A percentile compares a stretch with the other conserved stretches of the same genome.
These are phyloP conservation scores for Notamacropus eugenii DNA, from an alignment of 2,797 vertebrate species.

Conservation along the genomic window DNA sequence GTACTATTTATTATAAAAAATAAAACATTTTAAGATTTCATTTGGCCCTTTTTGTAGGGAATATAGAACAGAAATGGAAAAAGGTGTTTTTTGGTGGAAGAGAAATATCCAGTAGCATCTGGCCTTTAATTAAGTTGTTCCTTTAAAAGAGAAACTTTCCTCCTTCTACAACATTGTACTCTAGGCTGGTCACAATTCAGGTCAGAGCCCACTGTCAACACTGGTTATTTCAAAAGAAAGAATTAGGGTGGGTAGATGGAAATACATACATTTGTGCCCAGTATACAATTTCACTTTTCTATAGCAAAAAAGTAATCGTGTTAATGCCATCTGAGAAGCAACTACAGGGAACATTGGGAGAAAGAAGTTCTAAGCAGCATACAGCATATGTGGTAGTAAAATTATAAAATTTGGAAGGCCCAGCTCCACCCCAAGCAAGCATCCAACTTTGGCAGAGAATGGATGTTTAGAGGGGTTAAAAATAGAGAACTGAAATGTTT, in stretches of 20 bases:
- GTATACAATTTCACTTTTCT: constrained; percentile 25
- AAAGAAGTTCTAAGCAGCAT: background rate
- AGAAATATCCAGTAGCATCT: background rate
- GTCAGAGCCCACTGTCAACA: constrained; percentile 3
- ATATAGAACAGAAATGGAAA: background rate
- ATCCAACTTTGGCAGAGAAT: constrained; percentile 22
- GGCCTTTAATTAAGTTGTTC: background rate
- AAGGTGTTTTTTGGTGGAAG: background rate
- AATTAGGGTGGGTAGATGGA: background rate
- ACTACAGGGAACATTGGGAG: background rate
- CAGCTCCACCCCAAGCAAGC: constrained; percentile 39
- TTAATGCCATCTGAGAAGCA: background rate
- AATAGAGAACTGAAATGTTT: constrained; percentile 53
- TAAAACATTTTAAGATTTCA: background rate
- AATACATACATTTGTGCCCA: background rate
- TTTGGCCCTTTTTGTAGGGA: background rate
- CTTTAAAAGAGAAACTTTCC: background rate
- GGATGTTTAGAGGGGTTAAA: constrained; percentile 56
- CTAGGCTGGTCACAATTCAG: constrained; percentile 8
- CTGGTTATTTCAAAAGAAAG: constrained; percentile 1
- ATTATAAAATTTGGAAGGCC: background rate
- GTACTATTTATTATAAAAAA: background rate
- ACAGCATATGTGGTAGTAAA: constrained; percentile 1
- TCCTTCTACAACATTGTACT: background rate
- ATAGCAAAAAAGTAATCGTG: constrained; percentile 36